These are phyloP conservation scores for Hydropsyche tenuis DNA, from an alignment of 1,140 invertebrate species.

Conservation along the genomic window DNA sequence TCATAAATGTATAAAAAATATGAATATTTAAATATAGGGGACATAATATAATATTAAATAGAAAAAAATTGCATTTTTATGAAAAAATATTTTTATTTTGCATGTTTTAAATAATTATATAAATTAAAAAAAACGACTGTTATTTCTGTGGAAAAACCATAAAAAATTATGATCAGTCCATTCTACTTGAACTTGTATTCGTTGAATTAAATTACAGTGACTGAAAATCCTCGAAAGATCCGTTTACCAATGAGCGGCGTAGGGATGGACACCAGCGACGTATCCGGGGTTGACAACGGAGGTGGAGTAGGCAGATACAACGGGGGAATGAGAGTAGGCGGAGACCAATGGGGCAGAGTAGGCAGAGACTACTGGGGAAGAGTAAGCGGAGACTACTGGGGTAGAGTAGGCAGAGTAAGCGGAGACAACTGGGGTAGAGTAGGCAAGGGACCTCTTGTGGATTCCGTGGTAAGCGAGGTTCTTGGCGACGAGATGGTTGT, in stretches of 20 bases:
- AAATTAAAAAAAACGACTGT: neutral
- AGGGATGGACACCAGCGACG: slow-evolving; percentile 37
- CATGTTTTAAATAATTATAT: neutral
- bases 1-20: too few relatives aligned
- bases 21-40: too few relatives aligned
- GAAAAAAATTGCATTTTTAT: too few relatives aligned
- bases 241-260: too few relatives aligned
- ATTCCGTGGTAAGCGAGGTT: slow-evolving; percentile 51
- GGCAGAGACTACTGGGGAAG: slow-evolving; percentile 48
- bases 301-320: slow-evolving; percentile 36
- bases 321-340: slow-evolving; percentile 39
- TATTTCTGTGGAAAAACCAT: slow-evolving; percentile 25
- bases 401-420: slow-evolving; percentile 47
- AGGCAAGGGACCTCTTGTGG: slow-evolving; percentile 53
- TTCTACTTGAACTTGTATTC: slow-evolving; percentile 22
- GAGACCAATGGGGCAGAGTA: slow-evolving; percentile 47
- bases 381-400: slow-evolving; percentile 49
- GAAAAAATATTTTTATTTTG: neutral
- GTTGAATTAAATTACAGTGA: neutral
- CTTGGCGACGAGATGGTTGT: slow-evolving; percentile 56
- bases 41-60: too few relatives aligned
- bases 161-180: slow-evolving; percentile 15
- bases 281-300: slow-evolving; percentile 19
- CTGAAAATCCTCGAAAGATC: too few relatives aligned
- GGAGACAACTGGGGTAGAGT: slow-evolving; percentile 52